A percentile compares a stretch with the other conserved stretches of the same genome.
These are phyloP conservation scores for Procavia capensis DNA, from an alignment of 2,113 vertebrate genomes.

Conservation along the genomic window DNA sequence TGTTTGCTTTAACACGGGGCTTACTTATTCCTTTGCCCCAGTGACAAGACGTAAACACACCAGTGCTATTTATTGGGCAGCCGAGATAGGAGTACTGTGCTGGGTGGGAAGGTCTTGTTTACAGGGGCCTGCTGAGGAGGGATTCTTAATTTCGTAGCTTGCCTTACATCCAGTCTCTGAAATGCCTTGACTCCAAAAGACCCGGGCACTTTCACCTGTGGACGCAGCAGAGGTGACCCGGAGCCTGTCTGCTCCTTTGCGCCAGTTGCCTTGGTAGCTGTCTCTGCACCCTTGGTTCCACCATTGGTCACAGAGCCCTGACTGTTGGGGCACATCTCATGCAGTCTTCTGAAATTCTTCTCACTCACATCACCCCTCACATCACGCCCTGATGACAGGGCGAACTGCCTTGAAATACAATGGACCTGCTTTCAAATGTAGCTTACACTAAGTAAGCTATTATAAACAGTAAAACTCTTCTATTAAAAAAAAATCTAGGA, in stretches of 20 bases:
- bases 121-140: neutral
- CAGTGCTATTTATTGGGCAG: conserved; percentile 20
- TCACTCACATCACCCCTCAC: neutral
- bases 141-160: neutral
- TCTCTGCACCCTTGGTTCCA: neutral
- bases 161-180: neutral
- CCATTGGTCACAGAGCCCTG: neutral
- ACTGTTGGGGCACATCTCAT: neutral
- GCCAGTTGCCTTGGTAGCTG: neutral
- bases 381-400: conserved; percentile 29
- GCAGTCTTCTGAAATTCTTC: neutral
- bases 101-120: neutral
- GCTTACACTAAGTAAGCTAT: conserved; percentile 21
- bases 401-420: neutral
- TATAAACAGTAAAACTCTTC: conserved; percentile 1
- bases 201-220: neutral
- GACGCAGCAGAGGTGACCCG: neutral
- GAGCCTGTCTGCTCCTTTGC: neutral
- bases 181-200: neutral
- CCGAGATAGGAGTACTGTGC: neutral
- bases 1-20: conserved; percentile 3
- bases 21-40: conserved; percentile 44
- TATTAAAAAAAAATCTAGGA: neutral
- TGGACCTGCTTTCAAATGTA: neutral
- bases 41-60: conserved; percentile 48